A percentile compares a stretch with the other conserved stretches of the same genome.
phyloP scores from a whole-genome alignment of 2,888 invertebrate genomes.

The Phengaris alcon region DNA sequence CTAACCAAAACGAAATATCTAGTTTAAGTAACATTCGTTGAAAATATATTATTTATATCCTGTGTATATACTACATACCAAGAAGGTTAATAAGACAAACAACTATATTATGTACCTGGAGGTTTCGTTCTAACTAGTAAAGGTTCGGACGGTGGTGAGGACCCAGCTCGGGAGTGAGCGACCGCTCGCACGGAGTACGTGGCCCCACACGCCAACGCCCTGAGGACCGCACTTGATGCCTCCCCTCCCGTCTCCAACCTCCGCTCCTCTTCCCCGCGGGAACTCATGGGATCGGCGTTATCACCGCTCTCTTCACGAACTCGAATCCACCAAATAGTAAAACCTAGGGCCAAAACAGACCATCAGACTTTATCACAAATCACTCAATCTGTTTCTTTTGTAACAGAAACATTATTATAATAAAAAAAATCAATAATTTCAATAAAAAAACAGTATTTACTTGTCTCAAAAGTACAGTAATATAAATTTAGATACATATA shows the following conservation, averaged over 20 bases:
- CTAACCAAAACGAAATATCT: slow-evolving; percentile 43
- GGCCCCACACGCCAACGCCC: slow-evolving; percentile 66
- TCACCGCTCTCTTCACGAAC: slow-evolving; percentile 65
- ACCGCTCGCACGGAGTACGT: slow-evolving; percentile 66
- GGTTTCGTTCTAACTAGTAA: slow-evolving; percentile 68
- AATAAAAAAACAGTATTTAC: no score
- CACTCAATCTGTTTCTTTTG: neutral
- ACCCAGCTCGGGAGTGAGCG: slow-evolving; percentile 67
- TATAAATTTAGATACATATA: neutral
- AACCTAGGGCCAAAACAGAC: slow-evolving; percentile 48
- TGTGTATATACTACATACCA: neutral
- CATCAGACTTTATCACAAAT: neutral
- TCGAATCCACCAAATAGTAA: slow-evolving; percentile 68
- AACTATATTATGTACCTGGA: slow-evolving; percentile 52
- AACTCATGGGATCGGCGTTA: slow-evolving; percentile 50
- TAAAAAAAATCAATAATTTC: no score
- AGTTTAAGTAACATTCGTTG: no score
- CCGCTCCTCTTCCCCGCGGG: slow-evolving; percentile 62
- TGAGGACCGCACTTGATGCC: slow-evolving; percentile 55
- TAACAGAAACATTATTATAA: no score
- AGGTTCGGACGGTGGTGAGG: slow-evolving; percentile 62
- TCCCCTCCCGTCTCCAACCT: slow-evolving; percentile 67
- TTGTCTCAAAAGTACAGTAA: neutral
- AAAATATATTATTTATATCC: no score
- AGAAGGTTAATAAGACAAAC: neutral